Base-by-base conservation (phyloP, 2,888 invertebrate species). In the Halocaridina rubra region DNA sequence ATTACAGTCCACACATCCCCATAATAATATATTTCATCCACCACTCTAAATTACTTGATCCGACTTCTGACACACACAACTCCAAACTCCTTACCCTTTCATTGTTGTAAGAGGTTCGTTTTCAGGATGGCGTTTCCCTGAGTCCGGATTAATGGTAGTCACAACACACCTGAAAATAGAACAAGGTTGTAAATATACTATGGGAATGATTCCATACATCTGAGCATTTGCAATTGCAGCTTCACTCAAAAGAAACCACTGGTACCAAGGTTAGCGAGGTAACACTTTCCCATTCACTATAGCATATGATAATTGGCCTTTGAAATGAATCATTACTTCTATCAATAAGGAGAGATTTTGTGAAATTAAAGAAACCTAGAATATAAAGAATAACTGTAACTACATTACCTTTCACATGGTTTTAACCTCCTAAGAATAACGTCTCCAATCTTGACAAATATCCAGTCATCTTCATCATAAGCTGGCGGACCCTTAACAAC, bases 401-500 rank as follows among this genome's bases (percentile, higher is more conserved):
- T 3, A 16, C 13, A 78, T 32, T 19, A 86, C 86, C 81, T 74
- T n/a, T 86, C 78, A 74, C 81, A 59, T 8, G 86, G 86, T 30
- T 86, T 86, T 10, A 86, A 22, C 27, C 53, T 86, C 59, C 86
- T 71, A 33, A 86, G 24, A 24, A 81, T 64, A 24, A 57, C 81
- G 1, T 32, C 22, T 2, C 86, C 86, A 16, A 86, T 79, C 75
- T 39, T 86, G 24, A 86, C 64, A 29, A 30, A 78, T n/a, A 78
- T 57, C 86, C 86, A 86, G 22, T 81, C 69, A 30, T 86, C 81
- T 75, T 86, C 86, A 2, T 53, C 78, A 30, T 33, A 86, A 13
- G 81, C 53, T 7, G 61, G n/a, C n/a, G 77, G 22, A 4, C 78
- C 78, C 29, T 33, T 59, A n/a, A 85, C 78, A 16, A 81, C 53